These are phyloP conservation scores for Doryteuthis pealeii DNA, from an alignment of 1,140 invertebrate species.

Conservation along the genomic window DNA sequence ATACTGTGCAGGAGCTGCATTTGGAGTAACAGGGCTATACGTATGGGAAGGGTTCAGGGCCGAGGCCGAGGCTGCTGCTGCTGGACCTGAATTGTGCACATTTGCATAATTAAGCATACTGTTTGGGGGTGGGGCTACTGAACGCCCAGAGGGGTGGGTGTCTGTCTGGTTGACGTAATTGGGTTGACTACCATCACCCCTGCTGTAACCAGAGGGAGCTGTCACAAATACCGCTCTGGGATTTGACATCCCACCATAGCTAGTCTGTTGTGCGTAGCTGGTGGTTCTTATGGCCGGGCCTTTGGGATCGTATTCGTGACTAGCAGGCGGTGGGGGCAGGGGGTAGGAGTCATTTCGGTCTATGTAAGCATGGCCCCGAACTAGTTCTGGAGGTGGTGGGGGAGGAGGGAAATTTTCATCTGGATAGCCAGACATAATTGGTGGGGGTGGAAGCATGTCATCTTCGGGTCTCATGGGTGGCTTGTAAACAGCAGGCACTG, in stretches of 20 bases:
- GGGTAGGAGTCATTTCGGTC: slow-evolving; percentile 7
- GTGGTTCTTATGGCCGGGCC: background rate
- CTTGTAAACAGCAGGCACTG: slow-evolving; percentile 10
- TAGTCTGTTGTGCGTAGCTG: background rate
- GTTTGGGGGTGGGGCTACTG: background rate
- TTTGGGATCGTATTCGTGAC: background rate
- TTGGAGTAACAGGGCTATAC: background rate
- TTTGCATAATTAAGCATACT: background rate
- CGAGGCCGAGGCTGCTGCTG: background rate
- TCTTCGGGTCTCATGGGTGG: background rate
- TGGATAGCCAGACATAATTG: background rate
- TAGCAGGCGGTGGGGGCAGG: background rate
- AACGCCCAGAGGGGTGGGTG: background rate
- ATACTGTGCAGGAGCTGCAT: background rate
- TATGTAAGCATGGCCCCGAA: background rate
- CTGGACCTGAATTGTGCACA: background rate
- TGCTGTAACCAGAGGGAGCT: background rate
- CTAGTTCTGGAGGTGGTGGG: background rate
- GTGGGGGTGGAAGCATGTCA: background rate
- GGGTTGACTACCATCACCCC: background rate
- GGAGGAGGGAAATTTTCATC: slow-evolving; percentile 7
- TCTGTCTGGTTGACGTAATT: background rate
- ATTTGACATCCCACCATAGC: background rate
- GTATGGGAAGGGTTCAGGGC: background rate
- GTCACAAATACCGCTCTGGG: background rate